Base-by-base conservation (phyloP, 2,888 invertebrate genomes). In the Drosophila nigricruria region DNA sequence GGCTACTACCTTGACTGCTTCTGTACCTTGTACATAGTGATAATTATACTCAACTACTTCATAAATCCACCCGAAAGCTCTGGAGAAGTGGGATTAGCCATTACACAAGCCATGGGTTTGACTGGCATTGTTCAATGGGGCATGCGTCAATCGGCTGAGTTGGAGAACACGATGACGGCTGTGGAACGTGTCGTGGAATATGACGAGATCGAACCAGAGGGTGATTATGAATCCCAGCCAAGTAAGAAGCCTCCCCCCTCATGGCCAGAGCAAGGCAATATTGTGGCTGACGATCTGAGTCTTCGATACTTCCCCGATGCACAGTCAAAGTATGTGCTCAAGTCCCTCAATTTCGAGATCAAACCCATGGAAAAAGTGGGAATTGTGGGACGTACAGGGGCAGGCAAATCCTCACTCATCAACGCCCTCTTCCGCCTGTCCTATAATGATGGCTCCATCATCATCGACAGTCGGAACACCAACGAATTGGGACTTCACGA, bases 1-100 rank as follows among this genome's bases (percentile, higher is more conserved):
- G 98, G 98, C 0, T 97, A 98, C 90, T 97, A 97, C 95, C 93
- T 99, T 84, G 99, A 99, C 92, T 94, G 97, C 78, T 95, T 98
- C 62, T 98, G 98, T 90, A 95, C 97, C 0, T 77, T 96, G 5
- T 99, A 98, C 93, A 97, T 98, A 70, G 95, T 95, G 0, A 92
- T 96, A 52, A 98, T 98, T 0, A 97, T 98, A 0, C 93, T 97
- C 82, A 97, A 97, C 86, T 97, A 98, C 92, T 95, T 98, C 54
- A 92, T 97, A 0, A 93, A 96, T 53, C 94, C 95, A 42, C 94
- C 93, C 90, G 93, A 94, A 94, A 93, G 94, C 77, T 96, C 96
- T 14, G 96, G 96, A 27, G 95, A 95, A 86, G 96, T 97, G 3
- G 97, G 97, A 25, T 91, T 97, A 57, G 96, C 96, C 16, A 96